Evolutionary conservation across 2,888 invertebrate genomes (phyloP), one percentile per base, ranked within the genome.

Genomic region (Miltochrista miniata): DNA sequence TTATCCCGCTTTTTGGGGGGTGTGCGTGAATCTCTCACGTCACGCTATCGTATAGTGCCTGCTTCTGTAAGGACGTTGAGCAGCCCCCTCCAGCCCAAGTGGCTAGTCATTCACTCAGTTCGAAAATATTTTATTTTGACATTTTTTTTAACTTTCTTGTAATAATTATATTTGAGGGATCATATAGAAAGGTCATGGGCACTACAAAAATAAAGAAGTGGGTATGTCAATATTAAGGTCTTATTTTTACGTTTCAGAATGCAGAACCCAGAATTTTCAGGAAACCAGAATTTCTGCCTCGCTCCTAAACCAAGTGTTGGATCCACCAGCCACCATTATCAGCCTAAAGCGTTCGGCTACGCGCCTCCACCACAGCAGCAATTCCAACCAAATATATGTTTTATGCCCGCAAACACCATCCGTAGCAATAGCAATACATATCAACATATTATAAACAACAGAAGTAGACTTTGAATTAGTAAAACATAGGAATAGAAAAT

Each of bases 361-460:
- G 42, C 39, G n/a, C n/a, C n/a, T n/a, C n/a, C n/a, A 13, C 39
- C 53, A 0, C 53, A 0, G 31, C 69, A 68, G 13, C 45, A 49
- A 7, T 75, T 73, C 53, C 74, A 80, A 34, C 76, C 76, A 1
- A 77, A 69, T 50, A 61, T 72, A 2, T 85, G 85, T 59, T 83
- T 85, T 54, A 76, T 83, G 72, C 63, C 84, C 0, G 81, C 82
- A 2, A 71, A 79, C 1, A 61, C 61, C 1, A 68, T 85, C 3
- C 60, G 77, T 1, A 76, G 74, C 44, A 73, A 74, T 40, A 72
- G 72, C 54, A 73, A 74, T n/a, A n/a, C 40, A 71, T 60, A 0
- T 63, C 61, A 3, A 56, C 57, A 3, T 68, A 67, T 34, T 68
- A 53, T 31, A 70, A 45, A 10, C 31, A 45, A 12, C 43, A 54